Evolutionary conservation across 2,113 vertebrate species (phyloP), one percentile per base, ranked within the genome.

Genomic region (Apeltes quadracus): DNA sequence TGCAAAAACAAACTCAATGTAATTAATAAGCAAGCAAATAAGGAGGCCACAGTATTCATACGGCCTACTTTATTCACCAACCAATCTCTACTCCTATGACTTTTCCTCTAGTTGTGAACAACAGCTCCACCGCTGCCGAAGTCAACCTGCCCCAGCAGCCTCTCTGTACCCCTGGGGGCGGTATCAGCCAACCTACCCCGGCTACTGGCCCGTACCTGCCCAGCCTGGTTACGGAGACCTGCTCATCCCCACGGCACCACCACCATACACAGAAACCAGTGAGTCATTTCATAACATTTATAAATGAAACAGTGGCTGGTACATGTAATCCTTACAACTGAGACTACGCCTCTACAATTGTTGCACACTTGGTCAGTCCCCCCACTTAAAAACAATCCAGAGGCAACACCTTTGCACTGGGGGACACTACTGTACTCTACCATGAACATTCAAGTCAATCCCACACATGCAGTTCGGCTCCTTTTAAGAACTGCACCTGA

Each of bases 231-330:
- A 78, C 0, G 85, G 84, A 29, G 82, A 18, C 27, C 51, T 5
- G 9, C n/a, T 72, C 7, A 50, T 22, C 84, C 93, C 54, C 83
- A 90, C 0, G 82, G 95, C 94, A 73, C 95, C 91, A 2, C 89
- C 94, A 0, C 87, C 94, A 23, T 96, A 96, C 66, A 76, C 93
- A 1, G 94, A 95, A 70, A 88, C 88, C 0, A 7, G 95, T 90
- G 78, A 91, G 90, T 75, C 54, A 48, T 44, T 53, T 54, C 8
- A 76, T 44, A 2, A 0, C 0, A 56, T 56, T 43, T n/a, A 46
- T 36, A 44, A 12, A 39, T 27, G 7, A 27, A 29, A 13, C 6
- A 41, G 13, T 36, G 5, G 29, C 39, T 25, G 13, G 27, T 43
- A 22, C 20, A 23, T 55, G 23, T 39, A 8, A 5, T 2, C 39